phyloP scores from a whole-genome alignment of 2,113 vertebrate genomes.

The Amblyornis subalaris region DNA sequence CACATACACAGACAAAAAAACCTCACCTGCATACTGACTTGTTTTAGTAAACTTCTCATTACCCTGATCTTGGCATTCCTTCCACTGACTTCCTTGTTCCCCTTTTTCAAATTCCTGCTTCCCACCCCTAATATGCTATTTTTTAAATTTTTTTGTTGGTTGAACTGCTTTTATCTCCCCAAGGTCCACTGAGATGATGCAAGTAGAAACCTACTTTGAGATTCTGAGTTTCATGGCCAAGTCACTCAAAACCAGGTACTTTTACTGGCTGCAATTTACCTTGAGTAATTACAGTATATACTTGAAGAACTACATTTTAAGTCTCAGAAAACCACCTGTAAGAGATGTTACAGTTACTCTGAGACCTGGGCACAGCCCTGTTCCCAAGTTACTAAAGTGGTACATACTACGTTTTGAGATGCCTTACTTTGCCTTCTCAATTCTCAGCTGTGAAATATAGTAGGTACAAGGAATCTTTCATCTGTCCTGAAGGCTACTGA shows the following conservation, averaged over 20 bases:
- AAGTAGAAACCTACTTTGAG: background rate
- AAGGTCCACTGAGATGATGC: background rate
- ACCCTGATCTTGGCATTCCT: background rate
- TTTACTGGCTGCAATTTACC: background rate
- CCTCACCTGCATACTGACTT: background rate
- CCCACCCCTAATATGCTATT: background rate
- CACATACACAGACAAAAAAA: background rate
- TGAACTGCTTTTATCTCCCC: background rate
- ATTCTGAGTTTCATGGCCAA: background rate
- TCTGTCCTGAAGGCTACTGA: background rate
- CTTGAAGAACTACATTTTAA: background rate
- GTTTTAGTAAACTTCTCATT: background rate
- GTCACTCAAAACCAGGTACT: background rate
- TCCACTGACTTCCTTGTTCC: background rate
- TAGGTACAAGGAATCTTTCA: background rate
- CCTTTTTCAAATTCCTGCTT: background rate
- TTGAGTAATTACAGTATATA: background rate
- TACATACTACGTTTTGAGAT: background rate
- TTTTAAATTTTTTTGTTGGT: background rate
- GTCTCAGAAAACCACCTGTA: background rate
- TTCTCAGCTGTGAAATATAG: background rate
- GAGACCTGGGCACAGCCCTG: background rate
- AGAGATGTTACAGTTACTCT: background rate
- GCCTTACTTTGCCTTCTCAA: background rate
- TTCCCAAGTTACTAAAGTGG: background rate